Base-by-base conservation (phyloP, 2,888 invertebrate species). In the Poecilus cupreus region DNA sequence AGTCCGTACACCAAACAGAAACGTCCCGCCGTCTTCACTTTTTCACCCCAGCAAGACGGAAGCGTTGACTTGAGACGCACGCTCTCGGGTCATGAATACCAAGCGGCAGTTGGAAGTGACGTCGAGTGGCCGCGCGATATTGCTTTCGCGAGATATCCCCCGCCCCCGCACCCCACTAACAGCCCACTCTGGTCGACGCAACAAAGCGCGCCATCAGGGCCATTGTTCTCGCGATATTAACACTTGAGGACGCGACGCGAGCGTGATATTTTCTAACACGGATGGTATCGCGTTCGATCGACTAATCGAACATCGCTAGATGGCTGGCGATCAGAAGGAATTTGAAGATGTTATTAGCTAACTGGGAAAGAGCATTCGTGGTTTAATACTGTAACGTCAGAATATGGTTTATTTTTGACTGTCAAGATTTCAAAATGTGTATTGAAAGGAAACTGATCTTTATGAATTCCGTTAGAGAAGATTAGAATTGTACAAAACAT, bases 21-120 rank as follows among this genome's bases (percentile, higher is more conserved):
- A 8, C 49, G 10, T 1, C 16, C 16, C 10, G 16, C 4, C 10
- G 32, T 32, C 32, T 32, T 32, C 32, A n/a, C n/a, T n/a, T 49
- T 49, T 16, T 6, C 49, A 11, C 49, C 49, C 49, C 54, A 16
- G n/a, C 13, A 13, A 22, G 13, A 54, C 20, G 20, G 54, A 22
- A 20, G 54, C 22, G 54, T 16, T 60, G 60, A 60, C 46, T 85
- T 85, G 85, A 84, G 83, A 85, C 84, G 84, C n/a, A n/a, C 84
- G 85, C 85, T 85, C 83, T 83, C 82, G 80, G 82, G 82, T 85
- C 83, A 86, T 88, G 88, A 87, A 87, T 87, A 86, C 86, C 83
- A 85, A 87, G 84, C 85, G 83, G 84, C 83, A 74, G 84, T 84
- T 87, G 89, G 88, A 88, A 88, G 87, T 89, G 89, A 89, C 89